phyloP scores from a whole-genome alignment of 2,113 vertebrate genomes.

The Podilymbus podiceps region DNA sequence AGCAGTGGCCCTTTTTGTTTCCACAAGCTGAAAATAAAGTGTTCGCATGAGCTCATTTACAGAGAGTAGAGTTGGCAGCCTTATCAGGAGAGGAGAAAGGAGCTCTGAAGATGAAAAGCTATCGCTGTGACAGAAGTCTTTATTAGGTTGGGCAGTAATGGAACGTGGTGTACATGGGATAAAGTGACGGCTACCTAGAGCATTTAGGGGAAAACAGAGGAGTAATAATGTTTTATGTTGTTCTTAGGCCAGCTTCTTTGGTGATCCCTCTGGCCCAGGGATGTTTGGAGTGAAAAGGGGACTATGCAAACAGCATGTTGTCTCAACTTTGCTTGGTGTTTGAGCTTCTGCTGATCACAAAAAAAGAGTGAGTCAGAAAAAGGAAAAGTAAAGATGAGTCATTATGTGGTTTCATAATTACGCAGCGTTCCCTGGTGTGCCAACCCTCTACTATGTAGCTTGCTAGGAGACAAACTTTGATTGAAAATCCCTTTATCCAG shows the following conservation, averaged over 20 bases:
- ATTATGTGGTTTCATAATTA: background rate
- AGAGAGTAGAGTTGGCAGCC: slow-evolving; percentile 75
- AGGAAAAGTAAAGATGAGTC: background rate
- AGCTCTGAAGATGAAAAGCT: slow-evolving; percentile 79
- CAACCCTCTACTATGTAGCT: background rate
- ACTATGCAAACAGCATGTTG: background rate
- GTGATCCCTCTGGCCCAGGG: slow-evolving; percentile 48
- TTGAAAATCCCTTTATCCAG: background rate
- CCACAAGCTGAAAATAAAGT: slow-evolving; percentile 73
- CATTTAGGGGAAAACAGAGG: slow-evolving; percentile 69
- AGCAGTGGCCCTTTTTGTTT: slow-evolving; percentile 69
- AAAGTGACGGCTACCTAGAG: slow-evolving; percentile 69
- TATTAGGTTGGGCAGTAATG: slow-evolving; percentile 78
- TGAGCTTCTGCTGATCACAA: background rate
- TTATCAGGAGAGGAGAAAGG: slow-evolving; percentile 77
- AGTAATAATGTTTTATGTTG: slow-evolving; percentile 66
- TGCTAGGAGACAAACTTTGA: background rate
- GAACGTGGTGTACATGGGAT: slow-evolving; percentile 62
- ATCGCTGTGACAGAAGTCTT: slow-evolving; percentile 76
- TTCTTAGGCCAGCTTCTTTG: slow-evolving; percentile 44
- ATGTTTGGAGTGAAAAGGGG: background rate
- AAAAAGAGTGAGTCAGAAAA: background rate
- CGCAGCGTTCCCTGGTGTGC: background rate
- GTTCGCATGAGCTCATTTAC: slow-evolving; percentile 77
- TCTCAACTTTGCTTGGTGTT: background rate